A percentile compares a stretch with the other conserved stretches of the same genome.
Conservation (phyloP, 2,113 vertebrate species). For the Oceanodroma tethys region DNA sequence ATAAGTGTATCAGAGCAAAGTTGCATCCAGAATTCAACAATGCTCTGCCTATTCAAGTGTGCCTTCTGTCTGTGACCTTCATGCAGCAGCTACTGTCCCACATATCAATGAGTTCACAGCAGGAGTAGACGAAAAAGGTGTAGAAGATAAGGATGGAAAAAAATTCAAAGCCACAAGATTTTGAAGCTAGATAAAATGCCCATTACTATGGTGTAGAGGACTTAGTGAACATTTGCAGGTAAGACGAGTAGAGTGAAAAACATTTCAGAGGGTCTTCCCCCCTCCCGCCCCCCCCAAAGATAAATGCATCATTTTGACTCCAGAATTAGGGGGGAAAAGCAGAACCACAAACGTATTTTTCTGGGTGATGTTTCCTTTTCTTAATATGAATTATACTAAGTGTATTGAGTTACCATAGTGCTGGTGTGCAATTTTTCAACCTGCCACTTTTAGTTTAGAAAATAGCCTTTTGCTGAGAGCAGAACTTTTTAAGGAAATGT, state of each 20-base stretch:
- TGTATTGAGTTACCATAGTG: neutral
- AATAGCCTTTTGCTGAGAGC: neutral
- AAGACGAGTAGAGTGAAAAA: neutral
- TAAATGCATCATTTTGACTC: neutral
- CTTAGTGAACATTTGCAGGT: neutral
- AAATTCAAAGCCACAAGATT: neutral
- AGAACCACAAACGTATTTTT: neutral
- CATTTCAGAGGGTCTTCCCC: neutral
- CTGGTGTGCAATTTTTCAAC: neutral
- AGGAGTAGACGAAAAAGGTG: neutral
- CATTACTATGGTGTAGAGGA: neutral
- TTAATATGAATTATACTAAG: neutral
- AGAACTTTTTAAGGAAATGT: neutral
- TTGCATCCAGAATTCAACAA: neutral
- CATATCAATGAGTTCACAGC: neutral
- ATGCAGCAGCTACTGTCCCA: neutral
- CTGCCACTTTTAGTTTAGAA: neutral
- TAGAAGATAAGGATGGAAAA: neutral
- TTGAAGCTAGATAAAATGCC: neutral
- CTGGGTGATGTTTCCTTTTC: neutral
- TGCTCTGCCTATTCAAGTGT: neutral
- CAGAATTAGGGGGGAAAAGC: accelerated
- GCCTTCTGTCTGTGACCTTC: constrained; percentile 4
- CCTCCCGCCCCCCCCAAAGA: accelerated
- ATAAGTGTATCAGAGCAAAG: neutral